Evolutionary conservation across 2,113 vertebrate genomes (phyloP).

Genomic region (Pandion haliaetus): DNA sequence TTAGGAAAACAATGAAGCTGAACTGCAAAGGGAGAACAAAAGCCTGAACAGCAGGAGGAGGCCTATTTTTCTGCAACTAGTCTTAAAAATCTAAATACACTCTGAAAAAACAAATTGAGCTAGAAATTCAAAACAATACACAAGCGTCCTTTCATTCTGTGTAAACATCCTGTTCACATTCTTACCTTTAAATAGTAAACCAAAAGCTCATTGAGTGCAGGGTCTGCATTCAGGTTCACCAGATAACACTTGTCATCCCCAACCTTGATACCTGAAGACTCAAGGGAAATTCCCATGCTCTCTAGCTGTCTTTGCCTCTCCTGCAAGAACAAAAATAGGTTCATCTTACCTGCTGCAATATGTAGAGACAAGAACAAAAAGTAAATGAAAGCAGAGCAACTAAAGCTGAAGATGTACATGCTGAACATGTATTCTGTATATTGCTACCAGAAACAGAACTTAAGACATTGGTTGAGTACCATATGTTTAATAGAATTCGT

Average conservation of each 20-base stretch:
- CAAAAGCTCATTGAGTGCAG: constrained; percentile 94
- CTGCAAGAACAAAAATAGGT: constrained; percentile 68
- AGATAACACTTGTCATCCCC: constrained; percentile 97
- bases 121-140: not conserved
- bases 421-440: not conserved
- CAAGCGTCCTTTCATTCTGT: not conserved
- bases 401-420: not conserved
- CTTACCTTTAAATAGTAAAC: constrained; percentile 97
- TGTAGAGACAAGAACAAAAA: not conserved
- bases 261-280: constrained; percentile 98
- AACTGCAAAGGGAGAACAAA: not conserved
- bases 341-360: not conserved
- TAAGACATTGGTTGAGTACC: not conserved
- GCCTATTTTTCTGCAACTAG: not conserved
- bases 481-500: not conserved
- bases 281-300: constrained; percentile 98
- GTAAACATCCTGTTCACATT: not conserved
- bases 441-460: not conserved
- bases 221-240: constrained; percentile 97
- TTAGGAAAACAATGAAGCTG: not conserved
- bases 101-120: not conserved
- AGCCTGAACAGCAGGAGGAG: not conserved
- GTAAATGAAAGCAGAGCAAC: not conserved
- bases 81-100: not conserved
- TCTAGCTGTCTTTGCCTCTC: constrained; percentile 96